These are phyloP conservation scores for Mechanitis messenoides DNA, from an alignment of 2,888 invertebrate species.

Conservation along the genomic window DNA sequence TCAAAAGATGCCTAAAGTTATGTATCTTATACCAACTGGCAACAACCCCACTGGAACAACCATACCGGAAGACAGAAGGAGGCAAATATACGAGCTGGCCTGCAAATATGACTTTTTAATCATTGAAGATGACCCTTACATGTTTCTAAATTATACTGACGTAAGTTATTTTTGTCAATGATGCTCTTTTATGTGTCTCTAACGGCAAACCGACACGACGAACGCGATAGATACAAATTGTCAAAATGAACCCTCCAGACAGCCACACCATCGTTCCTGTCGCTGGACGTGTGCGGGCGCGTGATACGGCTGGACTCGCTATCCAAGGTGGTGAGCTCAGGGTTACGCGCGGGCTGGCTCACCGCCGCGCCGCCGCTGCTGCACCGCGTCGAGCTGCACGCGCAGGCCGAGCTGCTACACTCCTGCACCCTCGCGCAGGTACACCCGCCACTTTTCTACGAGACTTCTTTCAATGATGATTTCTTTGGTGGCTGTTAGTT, in stretches of 20 bases:
- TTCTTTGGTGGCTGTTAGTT: no score
- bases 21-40: constrained; percentile 86
- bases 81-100: constrained; percentile 83
- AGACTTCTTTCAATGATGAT: neutral
- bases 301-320: constrained; percentile 87
- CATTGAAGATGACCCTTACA: constrained; percentile 89
- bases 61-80: constrained; percentile 78
- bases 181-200: no score
- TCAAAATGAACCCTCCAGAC: neutral
- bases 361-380: constrained; percentile 82
- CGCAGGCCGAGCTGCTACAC: constrained; percentile 80
- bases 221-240: no score
- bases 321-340: constrained; percentile 84
- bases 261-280: constrained; percentile 78
- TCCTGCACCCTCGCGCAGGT: constrained; percentile 55
- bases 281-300: constrained; percentile 84
- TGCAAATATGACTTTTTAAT: constrained; percentile 86
- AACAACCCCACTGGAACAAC: constrained; percentile 86
- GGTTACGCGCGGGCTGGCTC: constrained; percentile 83
- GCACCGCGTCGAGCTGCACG: constrained; percentile 80
- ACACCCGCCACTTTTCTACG: no score
- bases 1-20: constrained; percentile 80
- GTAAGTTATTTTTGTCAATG: constrained; percentile 47
- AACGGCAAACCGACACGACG: no score
- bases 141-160: constrained; percentile 83